Evolutionary conservation across 2,113 vertebrate genomes (phyloP).

Genomic region (Platanista minor): DNA sequence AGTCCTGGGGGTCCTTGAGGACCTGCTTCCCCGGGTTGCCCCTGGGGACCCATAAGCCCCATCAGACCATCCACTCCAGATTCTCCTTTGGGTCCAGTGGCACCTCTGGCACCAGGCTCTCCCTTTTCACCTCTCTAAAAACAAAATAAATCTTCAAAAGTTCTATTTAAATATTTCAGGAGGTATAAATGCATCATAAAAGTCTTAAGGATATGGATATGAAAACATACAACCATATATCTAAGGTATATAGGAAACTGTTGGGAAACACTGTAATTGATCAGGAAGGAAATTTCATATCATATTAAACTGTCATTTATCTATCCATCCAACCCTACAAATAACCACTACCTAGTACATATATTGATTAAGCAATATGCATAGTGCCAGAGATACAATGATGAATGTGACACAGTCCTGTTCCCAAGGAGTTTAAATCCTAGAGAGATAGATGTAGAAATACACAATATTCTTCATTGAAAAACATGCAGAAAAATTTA

Average conservation of each 20-base stretch:
- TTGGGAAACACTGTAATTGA: not conserved
- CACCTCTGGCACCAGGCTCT: constrained; percentile 87
- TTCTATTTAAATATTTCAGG: not conserved
- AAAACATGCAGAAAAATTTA: not conserved
- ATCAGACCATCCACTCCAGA: constrained; percentile 85
- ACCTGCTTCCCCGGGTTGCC: constrained; percentile 85
- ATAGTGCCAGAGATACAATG: not conserved
- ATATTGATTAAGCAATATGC: not conserved
- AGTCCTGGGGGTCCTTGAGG: constrained; percentile 87
- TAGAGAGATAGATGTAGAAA: not conserved
- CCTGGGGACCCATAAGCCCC: constrained; percentile 86
- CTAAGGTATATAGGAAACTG: not conserved
- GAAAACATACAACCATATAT: not conserved
- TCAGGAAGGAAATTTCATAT: not conserved
- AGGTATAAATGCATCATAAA: not conserved
- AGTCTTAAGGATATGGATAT: not conserved
- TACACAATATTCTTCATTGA: not conserved
- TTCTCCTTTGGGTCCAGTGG: constrained; percentile 87
- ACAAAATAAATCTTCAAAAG: constrained; percentile 69
- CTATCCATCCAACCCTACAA: not conserved
- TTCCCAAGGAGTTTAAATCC: not conserved
- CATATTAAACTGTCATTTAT: not conserved
- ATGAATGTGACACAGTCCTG: not conserved
- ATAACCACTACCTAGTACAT: not conserved
- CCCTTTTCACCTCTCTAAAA: constrained; percentile 93